Evolutionary conservation across 2,888 invertebrate species (phyloP), one percentile per base, ranked within the genome.

Genomic region (Spilosoma lubricipeda): DNA sequence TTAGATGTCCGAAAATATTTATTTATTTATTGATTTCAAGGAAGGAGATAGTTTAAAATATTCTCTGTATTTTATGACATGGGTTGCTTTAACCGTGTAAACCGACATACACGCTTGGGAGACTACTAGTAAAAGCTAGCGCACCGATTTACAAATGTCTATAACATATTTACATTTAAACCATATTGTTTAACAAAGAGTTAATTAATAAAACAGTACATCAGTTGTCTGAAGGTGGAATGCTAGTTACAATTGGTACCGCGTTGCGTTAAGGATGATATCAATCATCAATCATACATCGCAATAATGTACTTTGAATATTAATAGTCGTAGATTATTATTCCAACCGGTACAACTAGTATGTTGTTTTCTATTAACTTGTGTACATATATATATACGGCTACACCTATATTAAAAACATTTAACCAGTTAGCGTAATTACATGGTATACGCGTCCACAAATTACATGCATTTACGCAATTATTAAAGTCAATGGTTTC

Each of bases 231-330:
- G 27, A 65, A 52, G 69, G 52, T 48, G 66, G 48, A 45, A 69
- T 72, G 69, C 30, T 75, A 67, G 59, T 82, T 82, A 65, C 68
- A 70, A 81, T 81, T 67, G 69, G 52, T 23, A 20, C 52, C 63
- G 73, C 75, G 77, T 80, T 69, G 76, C 36, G 77, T 82, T 78
- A 84, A 90, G 90, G 91, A 92, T 89, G 90, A 86, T 87, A 91
- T 91, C 91, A 89, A 90, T 91, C 91, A 92, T 85, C 91, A 89
- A 90, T 91, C 91, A 91, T 84, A 85, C 86, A 89, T 86, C 80
- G 85, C 84, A 81, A 76, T 70, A 81, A 86, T 85, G 80, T 79
- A 82, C 79, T 81, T 80, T 85, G 87, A 88, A 90, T 90, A 90
- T 88, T 86, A 75, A 75, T 66, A 52, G 66, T 45, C 63, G 56